Conservation (phyloP, 2,113 vertebrate genomes). For the Archocentrus centrarchus region DNA sequence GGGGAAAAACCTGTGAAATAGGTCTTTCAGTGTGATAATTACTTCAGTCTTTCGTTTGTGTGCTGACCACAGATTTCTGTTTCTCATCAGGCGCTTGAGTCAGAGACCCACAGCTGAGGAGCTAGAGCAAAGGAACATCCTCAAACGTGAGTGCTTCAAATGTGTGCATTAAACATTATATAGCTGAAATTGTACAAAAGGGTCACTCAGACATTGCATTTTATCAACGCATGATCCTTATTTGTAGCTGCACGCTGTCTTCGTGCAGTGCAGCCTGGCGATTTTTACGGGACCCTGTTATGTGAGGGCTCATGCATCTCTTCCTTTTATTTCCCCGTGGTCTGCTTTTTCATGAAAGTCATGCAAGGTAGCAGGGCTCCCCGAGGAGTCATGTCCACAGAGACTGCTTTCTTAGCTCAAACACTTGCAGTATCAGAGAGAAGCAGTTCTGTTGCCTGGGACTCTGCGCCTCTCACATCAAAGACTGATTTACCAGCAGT, state of each 20-base stretch:
- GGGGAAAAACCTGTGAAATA: not conserved
- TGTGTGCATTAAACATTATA: not conserved
- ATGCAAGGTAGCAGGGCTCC: slow-evolving; percentile 37
- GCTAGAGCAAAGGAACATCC: slow-evolving; percentile 97
- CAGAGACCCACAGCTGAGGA: slow-evolving; percentile 98
- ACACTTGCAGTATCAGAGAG: slow-evolving; percentile 55
- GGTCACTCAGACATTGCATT: not conserved
- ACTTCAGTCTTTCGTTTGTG: not conserved
- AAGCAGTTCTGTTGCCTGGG: slow-evolving; percentile 52
- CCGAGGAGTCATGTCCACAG: slow-evolving; percentile 47
- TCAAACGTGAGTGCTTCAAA: slow-evolving; percentile 91
- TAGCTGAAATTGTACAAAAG: not conserved
- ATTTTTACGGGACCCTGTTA: slow-evolving; percentile 15
- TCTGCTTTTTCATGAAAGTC: slow-evolving; percentile 40
- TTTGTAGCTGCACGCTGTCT: not conserved
- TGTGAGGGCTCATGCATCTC: slow-evolving; percentile 18
- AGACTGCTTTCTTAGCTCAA: slow-evolving; percentile 54
- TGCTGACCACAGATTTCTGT: slow-evolving; percentile 58
- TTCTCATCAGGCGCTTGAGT: slow-evolving; percentile 92
- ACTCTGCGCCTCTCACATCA: slow-evolving; percentile 58
- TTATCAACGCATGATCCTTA: not conserved
- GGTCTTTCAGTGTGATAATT: not conserved
- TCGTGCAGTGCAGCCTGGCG: slow-evolving; percentile 3
- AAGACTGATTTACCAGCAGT: slow-evolving; percentile 62
- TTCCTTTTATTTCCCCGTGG: slow-evolving; percentile 27